phyloP scores from a whole-genome alignment of 1,140 invertebrate species.

The Hylyphantes graminicola region DNA sequence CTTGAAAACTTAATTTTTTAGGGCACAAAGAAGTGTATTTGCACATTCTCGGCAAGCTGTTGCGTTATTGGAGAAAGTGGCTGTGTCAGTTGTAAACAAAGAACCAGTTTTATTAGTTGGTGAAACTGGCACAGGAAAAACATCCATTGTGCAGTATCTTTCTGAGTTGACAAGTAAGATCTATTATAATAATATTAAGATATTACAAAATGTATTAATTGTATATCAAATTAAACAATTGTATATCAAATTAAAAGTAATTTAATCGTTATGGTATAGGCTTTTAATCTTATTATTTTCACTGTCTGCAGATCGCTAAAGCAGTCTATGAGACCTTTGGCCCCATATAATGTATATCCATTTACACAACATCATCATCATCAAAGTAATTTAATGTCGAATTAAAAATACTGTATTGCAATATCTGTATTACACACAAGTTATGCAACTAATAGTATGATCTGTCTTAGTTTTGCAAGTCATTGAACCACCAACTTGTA shows the following conservation, averaged over 20 bases:
- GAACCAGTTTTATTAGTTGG: constrained; percentile 96
- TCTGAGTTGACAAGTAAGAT: constrained; percentile 76
- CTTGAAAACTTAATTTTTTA: neutral
- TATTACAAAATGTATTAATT: neutral
- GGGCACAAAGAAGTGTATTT: constrained; percentile 37
- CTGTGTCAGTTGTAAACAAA: constrained; percentile 80
- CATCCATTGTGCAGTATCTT: constrained; percentile 93
- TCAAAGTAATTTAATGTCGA: too few relatives aligned
- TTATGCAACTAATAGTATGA: neutral
- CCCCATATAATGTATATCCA: too few relatives aligned
- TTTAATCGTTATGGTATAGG: too few relatives aligned
- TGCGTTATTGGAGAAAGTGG: constrained; percentile 87
- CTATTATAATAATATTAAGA: neutral
- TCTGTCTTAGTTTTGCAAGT: neutral
- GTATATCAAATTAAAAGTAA: too few relatives aligned
- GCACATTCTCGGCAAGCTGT: constrained; percentile 75
- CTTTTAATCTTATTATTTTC: too few relatives aligned
- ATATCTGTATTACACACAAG: neutral
- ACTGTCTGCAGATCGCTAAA: too few relatives aligned
- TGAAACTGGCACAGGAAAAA: constrained; percentile 99
- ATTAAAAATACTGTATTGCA: neutral
- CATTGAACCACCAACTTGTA: too few relatives aligned
- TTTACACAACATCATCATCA: too few relatives aligned
- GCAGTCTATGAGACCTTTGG: too few relatives aligned
- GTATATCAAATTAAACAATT: neutral